Evolutionary conservation across 2,113 vertebrate genomes (phyloP).

Genomic region (Barnardius zonarius): DNA sequence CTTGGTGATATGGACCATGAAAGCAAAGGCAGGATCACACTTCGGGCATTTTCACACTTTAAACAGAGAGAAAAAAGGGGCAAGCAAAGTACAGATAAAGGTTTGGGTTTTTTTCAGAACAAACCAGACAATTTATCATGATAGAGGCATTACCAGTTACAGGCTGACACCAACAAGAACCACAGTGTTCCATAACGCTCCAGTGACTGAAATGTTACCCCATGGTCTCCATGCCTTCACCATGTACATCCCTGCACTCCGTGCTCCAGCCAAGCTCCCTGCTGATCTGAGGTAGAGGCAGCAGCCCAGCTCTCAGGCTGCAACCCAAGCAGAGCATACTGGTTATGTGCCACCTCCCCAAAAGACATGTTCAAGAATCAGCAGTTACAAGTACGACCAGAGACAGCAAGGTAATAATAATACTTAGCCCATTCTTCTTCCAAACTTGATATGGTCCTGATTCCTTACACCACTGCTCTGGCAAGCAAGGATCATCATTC

Average conservation of each 20-base stretch:
- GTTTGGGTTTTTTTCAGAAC: background rate
- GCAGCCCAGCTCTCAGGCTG: background rate
- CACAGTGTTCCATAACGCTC: background rate
- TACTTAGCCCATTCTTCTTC: background rate
- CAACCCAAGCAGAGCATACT: background rate
- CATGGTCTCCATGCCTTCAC: accelerated
- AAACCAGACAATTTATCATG: background rate
- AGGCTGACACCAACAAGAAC: background rate
- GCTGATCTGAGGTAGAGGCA: background rate
- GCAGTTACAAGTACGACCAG: background rate
- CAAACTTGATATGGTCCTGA: background rate
- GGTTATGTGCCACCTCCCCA: background rate
- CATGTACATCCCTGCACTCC: background rate
- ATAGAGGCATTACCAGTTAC: background rate
- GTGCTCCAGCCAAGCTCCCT: background rate
- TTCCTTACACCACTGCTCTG: background rate
- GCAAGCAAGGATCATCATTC: background rate
- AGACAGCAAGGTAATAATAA: background rate
- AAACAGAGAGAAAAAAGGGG: background rate
- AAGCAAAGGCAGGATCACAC: background rate
- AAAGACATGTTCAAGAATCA: background rate
- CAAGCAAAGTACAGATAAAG: background rate
- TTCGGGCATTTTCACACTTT: background rate
- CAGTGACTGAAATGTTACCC: background rate
- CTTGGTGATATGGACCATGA: background rate